Conservation (phyloP, 2,113 vertebrate species). For the Tetrao urogallus region DNA sequence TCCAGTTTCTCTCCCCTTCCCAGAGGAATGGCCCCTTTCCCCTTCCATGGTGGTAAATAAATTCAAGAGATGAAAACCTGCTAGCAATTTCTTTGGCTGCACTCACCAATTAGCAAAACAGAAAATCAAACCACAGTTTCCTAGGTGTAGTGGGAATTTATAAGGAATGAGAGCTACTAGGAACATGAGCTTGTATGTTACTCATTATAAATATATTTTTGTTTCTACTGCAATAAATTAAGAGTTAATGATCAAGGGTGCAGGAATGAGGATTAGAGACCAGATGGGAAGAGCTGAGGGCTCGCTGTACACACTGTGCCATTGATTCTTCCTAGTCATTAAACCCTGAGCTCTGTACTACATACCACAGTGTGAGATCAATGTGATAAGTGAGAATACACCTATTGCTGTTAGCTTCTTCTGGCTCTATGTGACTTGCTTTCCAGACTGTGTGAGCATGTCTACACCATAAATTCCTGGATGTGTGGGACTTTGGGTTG, state of each 20-base stretch:
- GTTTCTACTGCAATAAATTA: conserved; percentile 63
- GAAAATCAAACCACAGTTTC: conserved; percentile 62
- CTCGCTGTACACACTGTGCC: not conserved
- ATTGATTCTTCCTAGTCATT: not conserved
- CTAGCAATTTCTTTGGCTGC: conserved; percentile 47
- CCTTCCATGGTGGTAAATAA: conserved; percentile 62
- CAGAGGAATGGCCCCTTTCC: conserved; percentile 14
- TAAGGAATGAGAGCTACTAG: conserved; percentile 32
- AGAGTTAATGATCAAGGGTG: conserved; percentile 33
- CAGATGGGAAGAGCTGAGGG: conserved; percentile 40
- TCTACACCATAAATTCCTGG: not conserved
- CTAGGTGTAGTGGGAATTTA: conserved; percentile 59
- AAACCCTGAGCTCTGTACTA: not conserved
- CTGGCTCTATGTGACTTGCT: not conserved
- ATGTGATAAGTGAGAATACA: not conserved
- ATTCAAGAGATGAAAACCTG: conserved; percentile 62
- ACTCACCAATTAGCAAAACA: conserved; percentile 33
- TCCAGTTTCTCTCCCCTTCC: conserved; percentile 41
- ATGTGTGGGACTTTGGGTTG: not conserved
- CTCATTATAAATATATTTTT: not conserved
- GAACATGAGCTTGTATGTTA: conserved; percentile 36
- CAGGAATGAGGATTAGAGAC: conserved; percentile 43
- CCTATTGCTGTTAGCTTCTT: not conserved
- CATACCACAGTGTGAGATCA: not conserved
- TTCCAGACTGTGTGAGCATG: not conserved